Percentiles rank a stretch among this genome's conserved stretches.
phyloP scores from a whole-genome alignment of 2,797 vertebrate species.

The Hypotaenidia philippensis region DNA sequence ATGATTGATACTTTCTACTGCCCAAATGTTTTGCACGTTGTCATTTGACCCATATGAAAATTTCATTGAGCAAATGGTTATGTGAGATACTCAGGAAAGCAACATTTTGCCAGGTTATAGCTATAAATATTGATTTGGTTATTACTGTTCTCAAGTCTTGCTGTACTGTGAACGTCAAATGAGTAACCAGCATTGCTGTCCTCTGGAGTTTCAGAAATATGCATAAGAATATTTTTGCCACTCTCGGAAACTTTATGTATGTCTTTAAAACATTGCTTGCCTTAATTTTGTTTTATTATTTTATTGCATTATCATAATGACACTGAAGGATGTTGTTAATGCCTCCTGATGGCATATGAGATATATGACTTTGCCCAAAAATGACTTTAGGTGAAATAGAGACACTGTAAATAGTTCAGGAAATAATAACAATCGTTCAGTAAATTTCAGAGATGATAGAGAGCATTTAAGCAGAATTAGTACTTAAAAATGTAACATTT shows the following conservation, averaged over 20 bases:
- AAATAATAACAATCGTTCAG: not conserved
- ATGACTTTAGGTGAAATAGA: not conserved
- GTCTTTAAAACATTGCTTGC: not conserved
- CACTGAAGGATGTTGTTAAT: not conserved
- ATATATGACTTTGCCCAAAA: not conserved
- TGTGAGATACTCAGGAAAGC: not conserved
- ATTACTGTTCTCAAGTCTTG: not conserved
- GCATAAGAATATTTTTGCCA: fast-evolving
- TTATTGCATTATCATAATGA: not conserved
- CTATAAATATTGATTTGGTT: constrained; percentile 12
- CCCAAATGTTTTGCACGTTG: not conserved
- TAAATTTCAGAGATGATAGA: not conserved
- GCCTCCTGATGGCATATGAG: not conserved
- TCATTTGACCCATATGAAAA: not conserved
- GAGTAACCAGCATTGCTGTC: not conserved
- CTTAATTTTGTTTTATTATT: not conserved
- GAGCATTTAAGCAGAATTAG: not conserved
- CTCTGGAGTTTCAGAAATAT: not conserved
- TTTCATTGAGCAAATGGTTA: constrained; percentile 40
- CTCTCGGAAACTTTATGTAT: not conserved
- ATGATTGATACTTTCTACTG: not conserved
- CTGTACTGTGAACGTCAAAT: not conserved
- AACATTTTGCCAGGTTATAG: constrained; percentile 3
- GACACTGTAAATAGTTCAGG: not conserved
- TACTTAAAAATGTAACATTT: not conserved